Base-by-base conservation (phyloP, 1,140 invertebrate species). In the Papilio polyxenes region DNA sequence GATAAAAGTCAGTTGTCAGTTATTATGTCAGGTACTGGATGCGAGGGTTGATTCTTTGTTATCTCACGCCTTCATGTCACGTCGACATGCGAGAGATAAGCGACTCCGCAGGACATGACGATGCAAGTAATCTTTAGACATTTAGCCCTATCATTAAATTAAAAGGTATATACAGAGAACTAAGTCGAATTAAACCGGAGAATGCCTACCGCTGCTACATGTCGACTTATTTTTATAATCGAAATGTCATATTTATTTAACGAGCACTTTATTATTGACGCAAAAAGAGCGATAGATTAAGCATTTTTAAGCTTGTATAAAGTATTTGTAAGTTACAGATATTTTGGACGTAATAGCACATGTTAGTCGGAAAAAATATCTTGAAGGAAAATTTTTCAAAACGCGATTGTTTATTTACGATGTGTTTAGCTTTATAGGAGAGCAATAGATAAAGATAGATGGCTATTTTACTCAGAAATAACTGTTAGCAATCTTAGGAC, bases 51-150 rank as follows among this genome's bases (percentile, higher is more conserved):
- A 78, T 78, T 31, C 51, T 78, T 78, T 78, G 76, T 78, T 78
- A 78, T 78, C 76, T 78, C 75, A 78, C 76, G 51, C 31, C 75
- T 76, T 44, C 76, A 78, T 78, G 76, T 78, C 76, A 78, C 17
- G 76, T 78, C 76, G 51, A 59, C 76, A 59, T 78, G 51, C 76
- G 15, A 78, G 76, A 78, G 76, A 78, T 78, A 78, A 78, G 76
- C 48, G 76, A 31, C 51, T 59, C 51, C 9, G 48, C 51, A 20
- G n/a, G 49, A 78, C 76, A 59, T 78, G 76, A 78, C 76, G 51
- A 11, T 78, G 76, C 76, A 78, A 78, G 75, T 78, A 59, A 78
- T 59, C 76, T 76, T 9, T 31, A 77, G 76, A 79, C 53, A 59
- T 59, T 79, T 59, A 40, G 53, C n/a, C 76, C 48, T 78, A 59